These are phyloP conservation scores for Calameuta pallipes DNA, from an alignment of 2,888 invertebrate species.

Conservation along the genomic window DNA sequence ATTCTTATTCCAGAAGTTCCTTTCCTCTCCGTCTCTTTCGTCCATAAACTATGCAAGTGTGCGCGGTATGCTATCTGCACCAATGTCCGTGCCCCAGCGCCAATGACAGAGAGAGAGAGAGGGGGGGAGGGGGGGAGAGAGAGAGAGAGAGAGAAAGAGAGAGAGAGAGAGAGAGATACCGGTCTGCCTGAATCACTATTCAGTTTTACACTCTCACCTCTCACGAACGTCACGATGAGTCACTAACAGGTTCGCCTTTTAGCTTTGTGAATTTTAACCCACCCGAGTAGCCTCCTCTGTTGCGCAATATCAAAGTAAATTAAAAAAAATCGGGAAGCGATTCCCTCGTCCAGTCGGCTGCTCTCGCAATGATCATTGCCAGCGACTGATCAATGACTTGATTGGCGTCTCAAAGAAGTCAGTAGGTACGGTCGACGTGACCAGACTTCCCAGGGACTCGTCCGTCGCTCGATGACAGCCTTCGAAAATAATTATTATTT, in stretches of 20 bases:
- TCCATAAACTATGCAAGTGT: not conserved
- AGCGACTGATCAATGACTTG: not conserved
- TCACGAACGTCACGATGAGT: constrained; percentile 26
- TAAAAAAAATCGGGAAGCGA: not conserved
- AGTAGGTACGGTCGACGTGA: not conserved
- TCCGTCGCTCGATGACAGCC: not conserved
- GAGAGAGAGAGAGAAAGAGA: too few relatives aligned
- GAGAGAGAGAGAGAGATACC: not conserved
- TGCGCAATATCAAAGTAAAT: not conserved
- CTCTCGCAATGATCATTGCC: not conserved
- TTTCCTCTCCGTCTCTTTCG: constrained; percentile 5
- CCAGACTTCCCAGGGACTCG: not conserved
- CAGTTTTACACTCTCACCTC: not conserved
- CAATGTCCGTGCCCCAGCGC: not conserved
- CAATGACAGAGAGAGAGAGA: not conserved
- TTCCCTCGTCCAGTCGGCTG: not conserved
- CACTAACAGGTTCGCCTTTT: constrained; percentile 36
- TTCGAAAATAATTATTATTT: not conserved
- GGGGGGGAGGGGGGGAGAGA: too few relatives aligned
- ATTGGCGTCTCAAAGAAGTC: not conserved
- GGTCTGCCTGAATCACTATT: not conserved
- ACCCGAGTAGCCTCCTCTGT: not conserved
- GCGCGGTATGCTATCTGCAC: not conserved
- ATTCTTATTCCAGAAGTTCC: constrained; percentile 5
- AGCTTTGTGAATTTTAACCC: not conserved